Base-by-base conservation (phyloP, 1,140 invertebrate genomes). In the Caenorhabditis remanei region DNA sequence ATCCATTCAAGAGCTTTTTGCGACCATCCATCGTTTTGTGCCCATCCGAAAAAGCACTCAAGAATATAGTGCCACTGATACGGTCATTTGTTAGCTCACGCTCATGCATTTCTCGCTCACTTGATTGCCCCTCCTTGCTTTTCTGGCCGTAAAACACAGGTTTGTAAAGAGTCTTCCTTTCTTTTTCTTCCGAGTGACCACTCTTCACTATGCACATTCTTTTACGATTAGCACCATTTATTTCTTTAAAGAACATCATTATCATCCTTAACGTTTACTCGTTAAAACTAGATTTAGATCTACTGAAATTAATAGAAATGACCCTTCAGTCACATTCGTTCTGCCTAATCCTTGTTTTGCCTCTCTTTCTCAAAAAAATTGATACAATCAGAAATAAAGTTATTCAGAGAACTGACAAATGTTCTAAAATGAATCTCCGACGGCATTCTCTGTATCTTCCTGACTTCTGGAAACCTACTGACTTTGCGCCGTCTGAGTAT, bases 1-100 rank as follows among this genome's bases (percentile, higher is more conserved):
- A 50, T 79, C 46, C 71, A 79, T 79, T 79, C 71, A 79, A 79
- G 71, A 79, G 71, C 46, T 50, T 79, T 79, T 50, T n/a, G 19
- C 32, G 32, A 32, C 32, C 13, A 5, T 71, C 65, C 40, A 21
- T 79, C n/a, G 46, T 79, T 79, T 79, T 50, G 46, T 79, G 46
- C 46, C 71, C 71, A 79, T 79, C 71, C 71, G 71, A 79, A 79
- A 79, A 79, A 79, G 71, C 71, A 79, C 71, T 79, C 71, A 79
- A 79, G 71, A 79, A 79, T 79, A 79, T 79, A 79, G 71, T 50
- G 71, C 71, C 71, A 79, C 71, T 79, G 71, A 79, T 79, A 79
- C 71, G 71, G 71, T 50, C 46, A 79, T 79, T 79, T 79, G 71
- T 79, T 79, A 79, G 71, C 71, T 79, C 71, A 79, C 71, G 71